Evolutionary conservation across 2,888 invertebrate species (phyloP).

Genomic region (Trissolcus brochymenae): DNA sequence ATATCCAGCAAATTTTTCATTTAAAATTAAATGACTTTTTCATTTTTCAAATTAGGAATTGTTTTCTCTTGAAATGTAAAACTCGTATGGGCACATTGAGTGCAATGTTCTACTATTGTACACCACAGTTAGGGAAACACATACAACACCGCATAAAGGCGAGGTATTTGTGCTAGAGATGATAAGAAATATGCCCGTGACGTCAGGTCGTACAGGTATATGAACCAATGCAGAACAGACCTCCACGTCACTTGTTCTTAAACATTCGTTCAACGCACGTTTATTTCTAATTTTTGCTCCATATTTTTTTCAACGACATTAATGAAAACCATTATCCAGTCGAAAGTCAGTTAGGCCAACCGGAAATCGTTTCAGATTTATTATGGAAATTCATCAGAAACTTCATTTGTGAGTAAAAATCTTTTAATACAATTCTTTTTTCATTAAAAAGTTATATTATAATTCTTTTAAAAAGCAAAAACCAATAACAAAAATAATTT

Average conservation of each 20-base stretch:
- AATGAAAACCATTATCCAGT: constrained; percentile 1
- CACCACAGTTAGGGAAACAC: constrained; percentile 1
- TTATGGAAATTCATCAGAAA: too few species aligned
- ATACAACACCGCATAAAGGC: constrained; percentile 35
- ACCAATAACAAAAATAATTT: too few species aligned
- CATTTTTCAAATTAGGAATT: too few species aligned
- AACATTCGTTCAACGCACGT: constrained; percentile 64
- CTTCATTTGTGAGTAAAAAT: too few species aligned
- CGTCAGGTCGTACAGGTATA: constrained; percentile 74
- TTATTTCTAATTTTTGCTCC: constrained; percentile 20
- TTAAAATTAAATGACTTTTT: too few species aligned
- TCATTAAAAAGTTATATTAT: background rate
- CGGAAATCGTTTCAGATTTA: background rate
- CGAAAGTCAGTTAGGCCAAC: background rate
- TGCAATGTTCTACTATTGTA: constrained; percentile 6
- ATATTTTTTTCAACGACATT: background rate
- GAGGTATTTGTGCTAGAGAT: constrained; percentile 60
- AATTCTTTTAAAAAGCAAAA: too few species aligned
- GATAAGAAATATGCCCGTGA: constrained; percentile 74
- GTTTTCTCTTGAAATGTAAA: constrained; percentile 7
- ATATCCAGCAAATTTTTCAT: too few species aligned
- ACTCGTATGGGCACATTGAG: constrained; percentile 16
- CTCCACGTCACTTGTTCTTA: constrained; percentile 75
- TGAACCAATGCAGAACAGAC: constrained; percentile 70
- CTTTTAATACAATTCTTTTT: background rate